Base-by-base conservation (phyloP, 2,113 vertebrate species). In the Caranx ignobilis region DNA sequence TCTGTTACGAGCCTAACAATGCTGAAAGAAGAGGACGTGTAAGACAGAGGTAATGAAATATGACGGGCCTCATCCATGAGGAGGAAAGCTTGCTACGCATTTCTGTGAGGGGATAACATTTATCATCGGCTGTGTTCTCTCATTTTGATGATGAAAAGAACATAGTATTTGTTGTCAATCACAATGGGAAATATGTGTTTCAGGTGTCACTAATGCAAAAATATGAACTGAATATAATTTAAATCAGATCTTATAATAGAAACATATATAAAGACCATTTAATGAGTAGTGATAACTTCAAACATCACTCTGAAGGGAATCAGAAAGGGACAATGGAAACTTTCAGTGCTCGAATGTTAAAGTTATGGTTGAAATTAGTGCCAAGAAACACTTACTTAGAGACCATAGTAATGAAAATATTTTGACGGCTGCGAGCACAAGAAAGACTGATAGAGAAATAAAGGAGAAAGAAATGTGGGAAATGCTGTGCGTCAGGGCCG, bases 1-100 rank as follows among this genome's bases (percentile, higher is more conserved):
- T 71, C 45, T 47, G 31, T 57, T 77, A 86, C 67, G 18, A 85
- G 56, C 18, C 39, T 72, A 69, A 68, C 56, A 75, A 54, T 32
- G 41, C 13, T 71, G 8, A 80, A n/a, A 60, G 41, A 37, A 37
- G 6, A 37, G 21, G 52, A 43, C 2, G 43, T n/a, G 16, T 12
- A 9, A 35, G 16, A 45, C 8, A 52, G n/a, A 57, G 19, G 8
- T 6, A 45, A 54, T 6, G n/a, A 47, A 47, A 47, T 13, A 13
- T 47, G 13, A 47, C 10, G 7, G 48, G 60, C 8, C 65, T 21
- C 21, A 70, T 57, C 5, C 34, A n/a, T 13, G 32, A 60, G 11
- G 31, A 34, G 41, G 50, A 21, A 64, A 43, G 31, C 13, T 18
- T 5, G n/a, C 26, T 43, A 32, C 39, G 10, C 26, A 9, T n/a